Conservation (phyloP, 2,113 vertebrate genomes). For the Nycticebus coucang region DNA sequence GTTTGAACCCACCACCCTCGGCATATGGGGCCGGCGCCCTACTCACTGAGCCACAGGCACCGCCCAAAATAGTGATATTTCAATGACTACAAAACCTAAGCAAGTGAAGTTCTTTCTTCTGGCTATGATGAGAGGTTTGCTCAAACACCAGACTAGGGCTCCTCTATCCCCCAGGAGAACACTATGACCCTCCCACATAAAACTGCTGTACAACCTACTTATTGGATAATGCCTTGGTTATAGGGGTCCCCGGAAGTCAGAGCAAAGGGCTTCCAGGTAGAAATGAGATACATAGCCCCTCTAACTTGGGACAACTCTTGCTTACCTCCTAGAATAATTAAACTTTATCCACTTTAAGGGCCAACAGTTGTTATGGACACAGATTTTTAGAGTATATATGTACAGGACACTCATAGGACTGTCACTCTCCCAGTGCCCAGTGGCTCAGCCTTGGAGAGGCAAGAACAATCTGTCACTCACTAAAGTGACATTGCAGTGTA, state of each 20-base stretch:
- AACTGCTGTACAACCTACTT: slow-evolving; percentile 23
- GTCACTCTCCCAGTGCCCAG: not conserved
- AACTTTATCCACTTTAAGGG: not conserved
- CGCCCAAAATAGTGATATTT: not conserved
- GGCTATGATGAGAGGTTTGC: not conserved
- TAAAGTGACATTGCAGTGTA: not conserved
- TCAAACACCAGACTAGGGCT: not conserved
- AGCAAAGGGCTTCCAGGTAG: slow-evolving; percentile 4
- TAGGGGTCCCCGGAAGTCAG: not conserved
- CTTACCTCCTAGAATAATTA: not conserved
- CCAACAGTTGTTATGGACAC: not conserved
- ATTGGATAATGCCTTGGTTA: not conserved
- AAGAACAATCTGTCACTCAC: not conserved
- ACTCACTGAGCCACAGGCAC: no score
- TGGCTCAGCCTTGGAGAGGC: not conserved
- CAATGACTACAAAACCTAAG: not conserved
- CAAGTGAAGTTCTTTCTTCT: not conserved
- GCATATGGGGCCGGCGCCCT: no score
- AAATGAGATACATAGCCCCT: not conserved
- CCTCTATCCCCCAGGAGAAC: not conserved
- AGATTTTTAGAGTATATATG: not conserved
- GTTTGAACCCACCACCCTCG: no score
- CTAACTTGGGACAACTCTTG: not conserved
- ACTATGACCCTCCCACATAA: not conserved
- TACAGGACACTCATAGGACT: not conserved